Evolutionary conservation across 1,140 invertebrate species (phyloP).

Genomic region (Brachionus asplanchnoidis): DNA sequence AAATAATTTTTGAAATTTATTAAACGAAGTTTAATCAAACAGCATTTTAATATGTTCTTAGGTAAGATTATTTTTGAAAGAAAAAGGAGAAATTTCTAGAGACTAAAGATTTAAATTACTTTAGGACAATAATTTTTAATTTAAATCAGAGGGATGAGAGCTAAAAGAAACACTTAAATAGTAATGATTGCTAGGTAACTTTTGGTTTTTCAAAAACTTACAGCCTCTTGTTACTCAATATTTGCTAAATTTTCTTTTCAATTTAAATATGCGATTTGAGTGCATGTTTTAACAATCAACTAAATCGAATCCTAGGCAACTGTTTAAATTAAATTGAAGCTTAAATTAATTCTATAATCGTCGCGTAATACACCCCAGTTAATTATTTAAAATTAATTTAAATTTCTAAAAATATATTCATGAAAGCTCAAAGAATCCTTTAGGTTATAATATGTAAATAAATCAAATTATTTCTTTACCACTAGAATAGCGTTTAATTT

Average conservation of each 20-base stretch:
- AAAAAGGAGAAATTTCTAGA: not conserved
- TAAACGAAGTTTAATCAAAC: too few species aligned
- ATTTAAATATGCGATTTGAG: not conserved
- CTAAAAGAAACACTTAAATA: not conserved
- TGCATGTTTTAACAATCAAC: not conserved
- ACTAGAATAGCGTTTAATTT: too few species aligned
- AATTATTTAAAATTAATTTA: not conserved
- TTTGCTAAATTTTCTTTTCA: not conserved
- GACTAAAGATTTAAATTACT: not conserved
- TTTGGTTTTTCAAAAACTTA: not conserved
- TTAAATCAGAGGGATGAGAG: not conserved
- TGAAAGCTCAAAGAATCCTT: too few species aligned
- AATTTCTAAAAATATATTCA: not conserved
- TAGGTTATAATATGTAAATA: too few species aligned
- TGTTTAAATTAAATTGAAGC: constrained; percentile 4
- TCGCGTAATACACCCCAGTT: not conserved
- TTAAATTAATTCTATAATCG: not conserved
- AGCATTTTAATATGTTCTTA: not conserved
- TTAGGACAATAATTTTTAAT: not conserved
- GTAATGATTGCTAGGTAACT: not conserved
- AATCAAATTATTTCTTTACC: too few species aligned
- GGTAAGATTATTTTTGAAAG: not conserved
- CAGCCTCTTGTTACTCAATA: not conserved
- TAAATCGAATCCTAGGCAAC: not conserved
- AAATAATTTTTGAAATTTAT: not conserved